Conservation (phyloP, 2,113 vertebrate genomes). For the Climacteris rufus region DNA sequence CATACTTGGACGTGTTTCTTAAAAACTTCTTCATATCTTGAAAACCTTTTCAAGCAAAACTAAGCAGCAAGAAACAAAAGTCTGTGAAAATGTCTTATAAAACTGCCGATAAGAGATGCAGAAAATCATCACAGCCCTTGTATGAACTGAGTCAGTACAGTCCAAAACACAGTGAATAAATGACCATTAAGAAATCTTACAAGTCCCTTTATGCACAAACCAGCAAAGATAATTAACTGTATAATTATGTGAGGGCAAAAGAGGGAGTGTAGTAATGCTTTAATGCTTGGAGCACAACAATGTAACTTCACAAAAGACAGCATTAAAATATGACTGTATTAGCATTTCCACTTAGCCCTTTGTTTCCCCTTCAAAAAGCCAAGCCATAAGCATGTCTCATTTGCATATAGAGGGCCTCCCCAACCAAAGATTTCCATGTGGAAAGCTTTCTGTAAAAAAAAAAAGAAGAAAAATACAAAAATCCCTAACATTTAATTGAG, state of each 20-base stretch:
- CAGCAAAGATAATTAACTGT: conserved; percentile 26
- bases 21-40: background rate
- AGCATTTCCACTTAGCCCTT: conserved; percentile 16
- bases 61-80: background rate
- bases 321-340: conserved; percentile 12
- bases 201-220: conserved; percentile 10
- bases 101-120: background rate
- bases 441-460: background rate
- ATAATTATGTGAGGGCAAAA: conserved; percentile 26
- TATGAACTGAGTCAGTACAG: background rate
- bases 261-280: background rate
- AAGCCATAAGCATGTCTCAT: background rate
- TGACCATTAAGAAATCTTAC: conserved; percentile 31
- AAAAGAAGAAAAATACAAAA: background rate
- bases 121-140: background rate
- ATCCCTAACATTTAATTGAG: background rate
- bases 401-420: background rate
- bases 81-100: background rate
- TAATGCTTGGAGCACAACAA: conserved; percentile 17
- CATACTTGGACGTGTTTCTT: background rate
- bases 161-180: background rate
- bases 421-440: background rate
- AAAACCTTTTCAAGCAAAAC: background rate
- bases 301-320: conserved; percentile 13
- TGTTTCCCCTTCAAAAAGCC: conserved; percentile 5